Evolutionary conservation across 2,797 vertebrate species (phyloP).

Genomic region (Pseudochromis fuscus): DNA sequence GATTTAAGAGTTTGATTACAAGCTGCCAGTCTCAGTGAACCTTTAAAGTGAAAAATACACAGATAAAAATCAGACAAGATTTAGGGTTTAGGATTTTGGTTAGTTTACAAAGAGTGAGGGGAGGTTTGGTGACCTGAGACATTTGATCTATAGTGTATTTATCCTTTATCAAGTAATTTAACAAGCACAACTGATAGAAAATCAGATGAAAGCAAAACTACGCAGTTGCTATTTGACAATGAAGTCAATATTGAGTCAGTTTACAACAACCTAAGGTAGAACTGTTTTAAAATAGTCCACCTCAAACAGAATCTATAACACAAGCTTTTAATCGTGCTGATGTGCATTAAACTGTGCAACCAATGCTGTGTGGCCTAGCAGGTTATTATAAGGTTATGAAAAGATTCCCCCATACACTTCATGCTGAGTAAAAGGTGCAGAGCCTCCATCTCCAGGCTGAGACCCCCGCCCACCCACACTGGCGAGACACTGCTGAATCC

Average conservation of each 20-base stretch:
- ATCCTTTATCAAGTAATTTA: not conserved
- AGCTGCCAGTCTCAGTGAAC: too few relatives aligned
- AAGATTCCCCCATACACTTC: too few relatives aligned
- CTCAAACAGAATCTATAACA: too few relatives aligned
- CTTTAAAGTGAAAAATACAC: too few relatives aligned
- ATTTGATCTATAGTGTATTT: not conserved
- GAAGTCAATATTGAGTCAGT: not conserved
- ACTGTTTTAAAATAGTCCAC: not conserved
- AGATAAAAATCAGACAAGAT: too few relatives aligned
- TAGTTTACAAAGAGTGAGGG: not conserved
- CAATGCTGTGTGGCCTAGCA: too few relatives aligned
- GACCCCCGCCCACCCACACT: slow-evolving; percentile 50
- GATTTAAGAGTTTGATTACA: too few relatives aligned
- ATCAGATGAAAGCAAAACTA: not conserved
- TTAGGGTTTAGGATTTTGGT: too few relatives aligned
- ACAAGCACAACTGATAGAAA: not conserved
- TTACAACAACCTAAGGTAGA: not conserved
- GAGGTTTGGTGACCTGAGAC: not conserved
- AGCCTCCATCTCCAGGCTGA: slow-evolving; percentile 22
- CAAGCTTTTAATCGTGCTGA: too few relatives aligned
- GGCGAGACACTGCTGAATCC: not conserved
- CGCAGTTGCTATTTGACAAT: not conserved
- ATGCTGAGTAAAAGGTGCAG: too few relatives aligned
- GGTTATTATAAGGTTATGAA: too few relatives aligned
- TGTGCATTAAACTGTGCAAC: too few relatives aligned